Evolutionary conservation across 2,797 vertebrate species (phyloP).

Genomic region (Megaceryle alcyon): DNA sequence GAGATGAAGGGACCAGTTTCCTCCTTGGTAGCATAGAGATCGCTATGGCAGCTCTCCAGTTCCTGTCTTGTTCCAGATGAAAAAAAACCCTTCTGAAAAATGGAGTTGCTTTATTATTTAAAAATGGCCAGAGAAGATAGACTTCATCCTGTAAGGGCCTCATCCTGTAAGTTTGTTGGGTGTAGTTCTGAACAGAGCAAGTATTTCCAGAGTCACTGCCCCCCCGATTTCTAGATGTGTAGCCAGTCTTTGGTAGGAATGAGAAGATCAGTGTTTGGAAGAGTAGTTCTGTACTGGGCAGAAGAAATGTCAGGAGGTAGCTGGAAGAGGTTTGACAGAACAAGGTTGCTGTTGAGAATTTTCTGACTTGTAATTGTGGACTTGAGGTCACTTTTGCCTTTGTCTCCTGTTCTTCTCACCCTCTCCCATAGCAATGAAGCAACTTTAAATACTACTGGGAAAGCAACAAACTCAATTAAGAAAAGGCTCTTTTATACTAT

Average conservation of each 20-base stretch:
- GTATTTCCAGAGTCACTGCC: not conserved
- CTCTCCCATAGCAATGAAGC: not conserved
- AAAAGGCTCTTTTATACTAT: not conserved
- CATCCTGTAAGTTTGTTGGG: not conserved
- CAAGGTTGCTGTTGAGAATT: not conserved
- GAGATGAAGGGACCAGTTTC: not conserved
- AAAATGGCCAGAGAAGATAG: not conserved
- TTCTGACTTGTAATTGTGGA: not conserved
- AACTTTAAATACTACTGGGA: not conserved
- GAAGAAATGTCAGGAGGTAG: not conserved
- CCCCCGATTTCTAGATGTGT: not conserved
- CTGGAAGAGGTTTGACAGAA: not conserved
- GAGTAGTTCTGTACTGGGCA: not conserved
- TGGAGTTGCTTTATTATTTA: accelerated
- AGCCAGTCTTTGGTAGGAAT: not conserved
- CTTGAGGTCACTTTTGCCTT: not conserved
- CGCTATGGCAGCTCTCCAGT: not conserved
- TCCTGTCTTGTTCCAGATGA: not conserved
- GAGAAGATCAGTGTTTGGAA: not conserved
- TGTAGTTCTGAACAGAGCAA: not conserved
- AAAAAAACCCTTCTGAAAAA: not conserved
- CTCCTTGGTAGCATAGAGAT: not conserved
- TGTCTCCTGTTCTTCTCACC: not conserved
- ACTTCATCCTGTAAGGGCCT: not conserved
- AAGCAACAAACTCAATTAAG: not conserved